Percentiles rank a stretch among this genome's conserved stretches.
phyloP scores from a whole-genome alignment of 1,140 invertebrate species.

The Hylaeus volcanicus region DNA sequence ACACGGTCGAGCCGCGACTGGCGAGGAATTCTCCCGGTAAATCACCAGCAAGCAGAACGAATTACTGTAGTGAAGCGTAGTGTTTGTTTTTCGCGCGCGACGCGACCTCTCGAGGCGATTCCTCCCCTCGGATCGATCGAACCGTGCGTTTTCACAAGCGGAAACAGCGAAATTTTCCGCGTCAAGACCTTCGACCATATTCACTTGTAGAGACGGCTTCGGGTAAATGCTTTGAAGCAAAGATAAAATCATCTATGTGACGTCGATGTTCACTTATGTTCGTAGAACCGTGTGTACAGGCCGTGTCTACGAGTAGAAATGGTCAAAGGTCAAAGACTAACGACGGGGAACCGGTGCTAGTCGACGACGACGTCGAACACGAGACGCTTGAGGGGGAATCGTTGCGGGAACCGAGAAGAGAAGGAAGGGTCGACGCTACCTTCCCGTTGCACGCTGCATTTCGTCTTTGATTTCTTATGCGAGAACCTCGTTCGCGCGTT shows the following conservation, averaged over 20 bases:
- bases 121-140: conserved; percentile 1
- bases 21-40: not conserved
- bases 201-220: too few relatives aligned
- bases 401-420: not conserved
- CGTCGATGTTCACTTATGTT: too few relatives aligned
- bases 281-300: too few relatives aligned
- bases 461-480: conserved; percentile 56
- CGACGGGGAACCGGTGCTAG: conserved; percentile 28
- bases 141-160: not conserved
- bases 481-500: conserved; percentile 52
- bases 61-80: conserved; percentile 59
- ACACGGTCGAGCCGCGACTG: conserved; percentile 3
- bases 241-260: too few relatives aligned
- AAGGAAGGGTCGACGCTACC: conserved; percentile 27
- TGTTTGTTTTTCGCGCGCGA: conserved; percentile 47
- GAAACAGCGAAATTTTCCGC: not conserved
- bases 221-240: too few relatives aligned
- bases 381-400: not conserved
- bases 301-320: too few relatives aligned
- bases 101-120: not conserved
- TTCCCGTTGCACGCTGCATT: conserved; percentile 25
- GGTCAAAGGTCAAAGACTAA: not conserved
- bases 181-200: not conserved
- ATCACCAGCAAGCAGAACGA: conserved; percentile 32
- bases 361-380: conserved; percentile 23